These are phyloP conservation scores for Eunapius fragilis DNA, from an alignment of 37 sponge, comb jelly and placozoan species.

Conservation along the genomic window DNA sequence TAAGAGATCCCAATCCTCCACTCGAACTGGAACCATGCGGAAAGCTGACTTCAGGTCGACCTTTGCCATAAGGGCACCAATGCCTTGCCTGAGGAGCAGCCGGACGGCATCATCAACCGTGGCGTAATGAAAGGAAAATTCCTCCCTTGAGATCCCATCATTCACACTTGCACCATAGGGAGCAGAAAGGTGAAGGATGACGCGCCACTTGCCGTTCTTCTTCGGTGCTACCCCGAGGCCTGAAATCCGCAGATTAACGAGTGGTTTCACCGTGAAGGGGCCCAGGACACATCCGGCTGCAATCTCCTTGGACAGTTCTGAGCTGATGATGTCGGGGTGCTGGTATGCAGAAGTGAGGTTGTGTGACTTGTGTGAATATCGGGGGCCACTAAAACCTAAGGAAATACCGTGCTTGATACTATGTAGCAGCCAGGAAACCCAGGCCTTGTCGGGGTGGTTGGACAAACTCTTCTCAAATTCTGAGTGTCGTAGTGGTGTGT, in stretches of 20 bases:
- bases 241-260: slow-evolving; percentile 12
- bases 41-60: slow-evolving; percentile 44
- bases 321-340: slow-evolving; percentile 17
- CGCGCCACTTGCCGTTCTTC: slow-evolving; percentile 38
- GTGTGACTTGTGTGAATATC: background rate
- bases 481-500: slow-evolving; percentile 21
- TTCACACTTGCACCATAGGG: slow-evolving; percentile 38
- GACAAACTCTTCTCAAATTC: slow-evolving; percentile 8
- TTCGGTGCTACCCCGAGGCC: slow-evolving; percentile 40
- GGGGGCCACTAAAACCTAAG: slow-evolving; percentile 26
- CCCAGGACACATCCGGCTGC: slow-evolving; percentile 10
- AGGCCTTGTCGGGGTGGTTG: slow-evolving; percentile 17
- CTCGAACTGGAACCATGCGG: slow-evolving; percentile 23
- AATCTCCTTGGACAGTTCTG: slow-evolving; percentile 4
- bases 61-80: slow-evolving; percentile 27
- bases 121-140: slow-evolving; percentile 21
- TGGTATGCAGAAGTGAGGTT: background rate
- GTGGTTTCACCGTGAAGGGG: background rate
- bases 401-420: background rate
- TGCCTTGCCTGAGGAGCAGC: slow-evolving; percentile 3
- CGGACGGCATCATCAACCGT: slow-evolving; percentile 19
- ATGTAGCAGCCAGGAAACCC: background rate
- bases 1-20: slow-evolving; percentile 40
- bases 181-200: slow-evolving; percentile 44
- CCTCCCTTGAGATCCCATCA: slow-evolving; percentile 15